Percentiles rank a stretch among this genome's conserved stretches.
phyloP scores from a whole-genome alignment of 2,888 invertebrate genomes.

The Dolichomitus sp. region DNA sequence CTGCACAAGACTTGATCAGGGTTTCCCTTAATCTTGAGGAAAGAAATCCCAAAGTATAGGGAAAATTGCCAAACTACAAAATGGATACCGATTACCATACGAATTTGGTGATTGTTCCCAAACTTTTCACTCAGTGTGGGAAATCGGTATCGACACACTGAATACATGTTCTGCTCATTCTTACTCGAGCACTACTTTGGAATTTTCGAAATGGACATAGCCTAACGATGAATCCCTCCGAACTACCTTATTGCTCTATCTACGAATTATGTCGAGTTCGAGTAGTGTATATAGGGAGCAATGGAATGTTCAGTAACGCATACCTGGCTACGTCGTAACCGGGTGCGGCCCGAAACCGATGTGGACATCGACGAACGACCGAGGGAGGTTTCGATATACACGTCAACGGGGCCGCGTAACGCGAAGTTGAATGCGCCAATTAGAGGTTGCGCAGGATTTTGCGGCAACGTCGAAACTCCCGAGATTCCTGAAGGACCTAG shows the following conservation, averaged over 20 bases:
- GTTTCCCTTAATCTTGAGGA: too few species aligned
- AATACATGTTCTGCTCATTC: not conserved
- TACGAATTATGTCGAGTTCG: slow-evolving; percentile 40
- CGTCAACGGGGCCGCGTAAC: slow-evolving; percentile 58
- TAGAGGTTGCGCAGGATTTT: slow-evolving; percentile 84
- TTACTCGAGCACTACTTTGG: not conserved
- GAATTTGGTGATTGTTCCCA: too few species aligned
- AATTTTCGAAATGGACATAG: slow-evolving; percentile 1
- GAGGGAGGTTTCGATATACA: slow-evolving; percentile 59
- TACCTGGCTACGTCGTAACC: slow-evolving; percentile 59
- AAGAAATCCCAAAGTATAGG: too few species aligned
- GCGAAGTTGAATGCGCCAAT: slow-evolving; percentile 82
- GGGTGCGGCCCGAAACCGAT: slow-evolving; percentile 49
- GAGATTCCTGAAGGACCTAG: slow-evolving; percentile 83
- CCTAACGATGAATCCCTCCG: not conserved
- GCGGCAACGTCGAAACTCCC: slow-evolving; percentile 80
- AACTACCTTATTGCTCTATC: slow-evolving; percentile 11
- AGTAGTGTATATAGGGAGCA: slow-evolving; percentile 21
- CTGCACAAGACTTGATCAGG: too few species aligned
- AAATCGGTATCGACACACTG: not conserved
- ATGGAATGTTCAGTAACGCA: slow-evolving; percentile 63
- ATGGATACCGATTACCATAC: too few species aligned
- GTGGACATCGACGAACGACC: slow-evolving; percentile 38
- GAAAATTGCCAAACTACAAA: too few species aligned
- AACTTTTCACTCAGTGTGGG: too few species aligned